Conservation (phyloP, 2,888 invertebrate genomes). For the Ligdia adustata region DNA sequence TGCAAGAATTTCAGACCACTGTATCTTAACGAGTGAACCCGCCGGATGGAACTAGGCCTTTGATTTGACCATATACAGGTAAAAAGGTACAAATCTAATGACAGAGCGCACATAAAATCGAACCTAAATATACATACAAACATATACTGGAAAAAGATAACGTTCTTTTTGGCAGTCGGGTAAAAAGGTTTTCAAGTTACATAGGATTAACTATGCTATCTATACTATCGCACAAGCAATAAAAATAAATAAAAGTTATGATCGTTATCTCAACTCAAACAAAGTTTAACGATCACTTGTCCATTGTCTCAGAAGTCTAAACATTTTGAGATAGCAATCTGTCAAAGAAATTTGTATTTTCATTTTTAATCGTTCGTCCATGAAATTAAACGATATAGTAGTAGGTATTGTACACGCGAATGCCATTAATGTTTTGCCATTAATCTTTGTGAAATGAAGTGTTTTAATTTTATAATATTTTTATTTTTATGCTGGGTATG, state of each 20-base stretch:
- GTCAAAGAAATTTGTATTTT: slow-evolving; percentile 28
- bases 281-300: slow-evolving; percentile 65
- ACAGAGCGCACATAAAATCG: no score
- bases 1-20: no score
- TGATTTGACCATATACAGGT: no score
- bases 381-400: slow-evolving; percentile 60
- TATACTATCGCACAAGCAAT: not conserved
- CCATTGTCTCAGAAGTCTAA: slow-evolving; percentile 63
- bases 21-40: no score
- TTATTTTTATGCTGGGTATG: slow-evolving; percentile 44
- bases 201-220: no score
- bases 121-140: no score
- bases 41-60: no score
- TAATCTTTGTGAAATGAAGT: not conserved
- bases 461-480: slow-evolving; percentile 28
- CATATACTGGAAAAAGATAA: no score
- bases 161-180: no score
- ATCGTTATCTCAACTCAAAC: slow-evolving; percentile 28
- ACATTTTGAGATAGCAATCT: slow-evolving; percentile 47
- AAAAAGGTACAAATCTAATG: no score
- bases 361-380: slow-evolving; percentile 52
- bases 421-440: not conserved
- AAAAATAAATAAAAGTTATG: slow-evolving; percentile 21
- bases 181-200: no score
- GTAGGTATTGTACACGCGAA: slow-evolving; percentile 25